Evolutionary conservation across 92 coral and sea anemone genomes (phyloP), one percentile per base, ranked within the genome.

Genomic region (Umimayanthus chanpuru): DNA sequence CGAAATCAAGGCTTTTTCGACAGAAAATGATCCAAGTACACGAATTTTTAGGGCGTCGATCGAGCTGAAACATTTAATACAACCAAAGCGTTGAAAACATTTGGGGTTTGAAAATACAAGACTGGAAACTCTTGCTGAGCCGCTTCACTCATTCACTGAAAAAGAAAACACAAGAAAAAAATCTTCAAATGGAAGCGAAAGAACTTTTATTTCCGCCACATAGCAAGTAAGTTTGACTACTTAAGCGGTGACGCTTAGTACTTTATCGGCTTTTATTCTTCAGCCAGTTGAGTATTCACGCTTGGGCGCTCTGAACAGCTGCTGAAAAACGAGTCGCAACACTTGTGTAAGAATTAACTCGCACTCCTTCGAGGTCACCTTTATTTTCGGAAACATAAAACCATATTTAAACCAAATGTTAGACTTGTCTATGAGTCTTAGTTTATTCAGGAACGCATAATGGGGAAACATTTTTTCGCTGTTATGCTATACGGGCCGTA

Each of bases 401-500:
- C 55, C 21, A 47, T 14, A 21, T 2, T 9, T 14, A 36, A 32
- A 43, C 11, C 79, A 26, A 83, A 68, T 43, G 41, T 80, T 16
- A 30, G 9, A 83, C 44, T 43, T 44, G 67, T 32, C 9, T 23
- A 11, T 40, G 20, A 44, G 49, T 49, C 70, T 36, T 53, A 86
- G 41, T 28, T 71, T 88, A 79, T 81, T 89, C 67, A 81, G 76
- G 84, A 79, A 85, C 81, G 79, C 16, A 11, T 88, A 85, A 80
- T 86, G 50, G 81, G 61, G 71, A 53, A 80, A 85, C 67, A 81
- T 80, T 80, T 89, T 94, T 91, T 82, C 89, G 32, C 80, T 86
- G 88, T 83, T 87, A 82, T 73, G 88, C 58, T 85, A 32, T 94
- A 93, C 90, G 92, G 86, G 82, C 93, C 50, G 78, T 93, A 93